These are phyloP conservation scores for Bovichtus diacanthus DNA, from an alignment of 2,797 vertebrate genomes.

Conservation along the genomic window DNA sequence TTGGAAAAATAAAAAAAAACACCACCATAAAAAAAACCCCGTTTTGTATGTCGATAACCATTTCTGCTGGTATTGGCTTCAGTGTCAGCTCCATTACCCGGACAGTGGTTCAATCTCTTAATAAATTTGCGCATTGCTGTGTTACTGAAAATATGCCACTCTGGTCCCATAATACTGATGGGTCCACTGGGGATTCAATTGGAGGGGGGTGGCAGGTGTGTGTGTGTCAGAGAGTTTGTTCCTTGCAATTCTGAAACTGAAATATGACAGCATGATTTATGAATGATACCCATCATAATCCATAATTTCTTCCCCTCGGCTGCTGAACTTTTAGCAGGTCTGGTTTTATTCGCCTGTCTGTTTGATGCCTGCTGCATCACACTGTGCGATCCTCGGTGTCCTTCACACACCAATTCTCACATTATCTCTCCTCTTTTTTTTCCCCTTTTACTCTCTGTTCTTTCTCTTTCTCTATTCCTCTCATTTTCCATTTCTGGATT, in stretches of 20 bases:
- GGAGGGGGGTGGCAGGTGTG: neutral
- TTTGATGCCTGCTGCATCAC: conserved; percentile 63
- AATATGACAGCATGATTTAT: conserved; percentile 68
- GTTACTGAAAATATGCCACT: conserved; percentile 57
- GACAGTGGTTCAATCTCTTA: conserved; percentile 42
- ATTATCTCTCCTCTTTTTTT: conserved; percentile 33
- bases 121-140: conserved; percentile 50
- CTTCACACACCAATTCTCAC: conserved; percentile 71
- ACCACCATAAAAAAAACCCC: conserved; percentile 28
- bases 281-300: conserved; percentile 69
- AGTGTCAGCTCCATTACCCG: conserved; percentile 50
- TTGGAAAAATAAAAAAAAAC: neutral
- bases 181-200: conserved; percentile 32
- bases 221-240: neutral
- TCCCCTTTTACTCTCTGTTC: conserved; percentile 28
- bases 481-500: conserved; percentile 35
- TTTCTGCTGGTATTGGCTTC: conserved; percentile 60
- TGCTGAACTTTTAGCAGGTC: conserved; percentile 47
- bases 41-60: conserved; percentile 54
- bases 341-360: conserved; percentile 47
- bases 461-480: conserved; percentile 31
- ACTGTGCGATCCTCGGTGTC: conserved; percentile 51
- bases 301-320: conserved; percentile 61
- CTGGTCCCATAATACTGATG: conserved; percentile 38
- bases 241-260: conserved; percentile 46